These are phyloP conservation scores for Megaceryle torquata DNA, from an alignment of 2,113 vertebrate species.

Conservation along the genomic window DNA sequence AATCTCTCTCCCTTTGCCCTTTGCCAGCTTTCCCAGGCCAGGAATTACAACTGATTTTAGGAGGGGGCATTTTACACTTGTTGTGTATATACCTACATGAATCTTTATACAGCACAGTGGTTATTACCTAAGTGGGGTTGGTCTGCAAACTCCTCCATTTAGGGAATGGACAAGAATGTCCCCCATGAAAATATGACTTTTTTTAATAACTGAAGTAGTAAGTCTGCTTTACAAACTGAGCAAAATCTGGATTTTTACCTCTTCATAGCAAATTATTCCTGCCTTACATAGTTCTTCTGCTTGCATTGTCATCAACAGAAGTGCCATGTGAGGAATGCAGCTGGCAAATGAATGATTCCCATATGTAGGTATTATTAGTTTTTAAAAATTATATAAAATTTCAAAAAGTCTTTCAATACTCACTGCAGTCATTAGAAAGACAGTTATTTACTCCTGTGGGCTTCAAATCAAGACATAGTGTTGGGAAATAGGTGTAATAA, in stretches of 20 bases:
- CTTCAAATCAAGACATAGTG: background rate
- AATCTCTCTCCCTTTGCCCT: constrained; percentile 44
- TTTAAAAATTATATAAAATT: background rate
- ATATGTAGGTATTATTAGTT: background rate
- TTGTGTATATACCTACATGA: background rate
- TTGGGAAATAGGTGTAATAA: background rate
- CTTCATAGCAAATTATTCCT: background rate
- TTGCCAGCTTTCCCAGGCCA: background rate
- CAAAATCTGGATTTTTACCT: background rate
- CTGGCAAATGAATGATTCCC: background rate
- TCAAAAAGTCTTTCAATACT: background rate
- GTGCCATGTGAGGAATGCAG: background rate
- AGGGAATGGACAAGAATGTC: background rate
- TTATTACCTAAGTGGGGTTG: background rate
- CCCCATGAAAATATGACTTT: background rate
- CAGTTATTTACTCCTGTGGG: background rate
- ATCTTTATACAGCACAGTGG: background rate
- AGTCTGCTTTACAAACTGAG: background rate
- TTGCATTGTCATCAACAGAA: background rate
- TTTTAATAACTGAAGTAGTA: background rate
- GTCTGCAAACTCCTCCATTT: background rate
- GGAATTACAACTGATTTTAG: constrained; percentile 12
- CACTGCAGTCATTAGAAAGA: background rate
- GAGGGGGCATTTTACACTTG: background rate
- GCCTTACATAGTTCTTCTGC: background rate